Conservation (phyloP, 2,888 invertebrate species). For the Aphidius colemani region DNA sequence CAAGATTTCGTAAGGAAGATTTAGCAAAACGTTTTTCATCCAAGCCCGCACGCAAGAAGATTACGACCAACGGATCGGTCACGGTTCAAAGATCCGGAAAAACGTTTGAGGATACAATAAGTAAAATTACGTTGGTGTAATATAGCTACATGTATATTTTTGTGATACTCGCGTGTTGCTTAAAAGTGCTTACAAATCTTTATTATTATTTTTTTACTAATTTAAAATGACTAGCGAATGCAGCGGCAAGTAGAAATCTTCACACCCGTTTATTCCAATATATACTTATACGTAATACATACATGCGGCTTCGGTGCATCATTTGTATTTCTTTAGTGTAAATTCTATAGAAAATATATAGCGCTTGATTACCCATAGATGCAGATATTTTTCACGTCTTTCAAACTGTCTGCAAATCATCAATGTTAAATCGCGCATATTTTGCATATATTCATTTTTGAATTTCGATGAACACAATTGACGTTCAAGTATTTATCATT, state of each 20-base stretch:
- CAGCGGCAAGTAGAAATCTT: conserved; percentile 36
- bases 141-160: not conserved
- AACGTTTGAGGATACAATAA: conserved; percentile 33
- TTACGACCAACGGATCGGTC: conserved; percentile 36
- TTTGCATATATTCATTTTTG: too few relatives aligned
- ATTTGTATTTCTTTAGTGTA: too few relatives aligned
- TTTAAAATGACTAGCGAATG: conserved; percentile 38
- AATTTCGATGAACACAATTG: not conserved
- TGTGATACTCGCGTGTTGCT: conserved; percentile 33
- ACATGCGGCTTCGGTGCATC: too few relatives aligned
- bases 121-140: conserved; percentile 31
- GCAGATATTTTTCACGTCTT: too few relatives aligned
- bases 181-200: conserved; percentile 36
- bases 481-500: conserved; percentile 11
- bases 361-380: too few relatives aligned
- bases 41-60: conserved; percentile 35
- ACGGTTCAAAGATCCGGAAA: conserved; percentile 41
- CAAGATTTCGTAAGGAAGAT: conserved; percentile 27
- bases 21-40: conserved; percentile 37
- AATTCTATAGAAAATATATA: too few relatives aligned
- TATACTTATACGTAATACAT: not conserved
- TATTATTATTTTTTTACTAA: conserved; percentile 13
- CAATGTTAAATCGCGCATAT: too few relatives aligned
- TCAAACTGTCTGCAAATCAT: too few relatives aligned
- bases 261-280: conserved; percentile 22